Percentiles rank a stretch among this genome's conserved stretches.
These are phyloP conservation scores for Chlorops oryzae DNA, from an alignment of 1,140 invertebrate species.

Conservation along the genomic window DNA sequence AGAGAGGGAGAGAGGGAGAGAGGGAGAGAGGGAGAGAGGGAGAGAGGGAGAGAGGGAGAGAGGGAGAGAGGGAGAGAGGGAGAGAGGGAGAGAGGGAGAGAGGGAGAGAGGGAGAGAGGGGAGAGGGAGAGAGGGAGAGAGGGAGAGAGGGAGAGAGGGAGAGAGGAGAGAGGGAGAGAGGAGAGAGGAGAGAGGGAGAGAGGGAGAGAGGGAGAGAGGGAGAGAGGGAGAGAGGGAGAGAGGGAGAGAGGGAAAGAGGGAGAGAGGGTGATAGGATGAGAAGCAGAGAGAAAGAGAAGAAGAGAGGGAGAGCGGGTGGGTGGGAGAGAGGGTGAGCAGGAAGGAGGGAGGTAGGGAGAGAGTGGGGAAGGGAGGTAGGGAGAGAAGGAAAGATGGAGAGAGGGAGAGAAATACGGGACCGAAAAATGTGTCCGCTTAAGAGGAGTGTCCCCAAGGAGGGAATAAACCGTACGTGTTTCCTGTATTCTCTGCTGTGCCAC, in stretches of 20 bases:
- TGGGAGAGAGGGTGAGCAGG: too few species aligned
- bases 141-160: neutral
- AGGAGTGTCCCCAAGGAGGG: too few species aligned
- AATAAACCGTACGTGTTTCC: too few species aligned
- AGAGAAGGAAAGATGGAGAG: too few species aligned
- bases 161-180: neutral
- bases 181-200: neutral
- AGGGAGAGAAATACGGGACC: too few species aligned
- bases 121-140: neutral
- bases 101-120: neutral
- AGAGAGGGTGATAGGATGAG: neutral
- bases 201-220: neutral
- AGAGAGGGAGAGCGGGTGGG: neutral
- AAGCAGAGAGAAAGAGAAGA: neutral
- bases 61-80: neutral
- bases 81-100: neutral
- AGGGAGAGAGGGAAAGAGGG: neutral
- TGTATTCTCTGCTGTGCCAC: too few species aligned
- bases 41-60: neutral
- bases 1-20: too few species aligned
- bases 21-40: too few species aligned
- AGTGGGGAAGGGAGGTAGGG: too few species aligned
- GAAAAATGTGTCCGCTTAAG: too few species aligned
- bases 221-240: neutral
- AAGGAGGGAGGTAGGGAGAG: neutral